phyloP scores from a whole-genome alignment of 2,113 vertebrate genomes.

The Corvus moneduloides region DNA sequence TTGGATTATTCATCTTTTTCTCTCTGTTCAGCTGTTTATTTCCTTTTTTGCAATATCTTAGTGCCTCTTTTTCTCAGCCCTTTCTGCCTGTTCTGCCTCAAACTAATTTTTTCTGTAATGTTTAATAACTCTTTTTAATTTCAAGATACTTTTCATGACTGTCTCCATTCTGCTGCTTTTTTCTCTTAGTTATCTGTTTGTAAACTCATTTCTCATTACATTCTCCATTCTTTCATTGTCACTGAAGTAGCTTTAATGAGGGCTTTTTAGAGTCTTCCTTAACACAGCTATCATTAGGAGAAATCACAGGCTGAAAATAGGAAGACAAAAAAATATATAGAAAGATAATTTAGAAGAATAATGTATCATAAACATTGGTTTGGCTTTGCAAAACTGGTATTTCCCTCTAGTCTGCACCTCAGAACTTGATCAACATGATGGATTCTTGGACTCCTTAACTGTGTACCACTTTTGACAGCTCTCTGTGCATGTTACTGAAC shows the following conservation, averaged over 20 bases:
- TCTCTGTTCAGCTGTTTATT: constrained; percentile 14
- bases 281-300: background rate
- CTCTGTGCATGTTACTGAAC: background rate
- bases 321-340: background rate
- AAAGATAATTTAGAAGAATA: background rate
- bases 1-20: constrained; percentile 9
- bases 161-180: constrained; percentile 36
- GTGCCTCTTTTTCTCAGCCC: constrained; percentile 54
- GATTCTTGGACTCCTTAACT: background rate
- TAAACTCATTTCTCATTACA: constrained; percentile 49
- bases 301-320: background rate
- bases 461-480: background rate
- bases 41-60: constrained; percentile 43
- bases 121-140: constrained; percentile 59
- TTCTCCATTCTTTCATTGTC: constrained; percentile 8
- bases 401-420: background rate
- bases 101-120: constrained; percentile 73
- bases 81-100: constrained; percentile 55
- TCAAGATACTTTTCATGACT: constrained; percentile 52
- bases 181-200: constrained; percentile 57
- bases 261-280: background rate
- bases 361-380: background rate
- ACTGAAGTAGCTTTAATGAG: background rate
- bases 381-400: background rate
- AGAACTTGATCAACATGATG: background rate